Percentiles rank a stretch among this genome's conserved stretches.
Conservation (phyloP, 2,113 vertebrate genomes). For the Furnarius figulus region DNA sequence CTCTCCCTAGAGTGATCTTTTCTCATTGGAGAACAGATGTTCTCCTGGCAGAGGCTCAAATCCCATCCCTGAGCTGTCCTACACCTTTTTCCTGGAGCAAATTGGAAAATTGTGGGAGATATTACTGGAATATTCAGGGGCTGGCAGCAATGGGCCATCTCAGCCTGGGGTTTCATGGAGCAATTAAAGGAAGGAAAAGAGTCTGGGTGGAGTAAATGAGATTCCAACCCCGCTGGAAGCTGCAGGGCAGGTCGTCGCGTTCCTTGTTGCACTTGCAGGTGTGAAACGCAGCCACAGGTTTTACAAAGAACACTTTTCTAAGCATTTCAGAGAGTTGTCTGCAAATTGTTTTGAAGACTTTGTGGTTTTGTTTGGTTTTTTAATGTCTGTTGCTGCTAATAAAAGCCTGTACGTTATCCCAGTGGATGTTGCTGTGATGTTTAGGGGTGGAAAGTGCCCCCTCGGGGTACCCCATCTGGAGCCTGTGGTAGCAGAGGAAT, state of each 20-base stretch:
- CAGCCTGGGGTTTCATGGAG: fast-evolving
- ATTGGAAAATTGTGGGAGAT: neutral
- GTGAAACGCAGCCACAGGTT: fast-evolving
- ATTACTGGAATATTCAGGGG: neutral
- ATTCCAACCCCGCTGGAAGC: neutral
- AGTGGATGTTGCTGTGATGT: fast-evolving
- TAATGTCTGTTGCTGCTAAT: neutral
- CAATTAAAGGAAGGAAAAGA: neutral
- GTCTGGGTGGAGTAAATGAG: neutral
- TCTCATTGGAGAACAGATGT: neutral
- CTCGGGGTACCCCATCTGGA: fast-evolving
- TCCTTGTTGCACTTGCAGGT: neutral
- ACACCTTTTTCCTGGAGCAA: neutral
- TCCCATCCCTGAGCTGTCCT: neutral
- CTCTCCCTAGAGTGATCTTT: neutral
- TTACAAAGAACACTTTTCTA: neutral
- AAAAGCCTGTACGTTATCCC: neutral
- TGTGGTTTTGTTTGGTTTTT: too few species aligned
- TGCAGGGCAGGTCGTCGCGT: neutral
- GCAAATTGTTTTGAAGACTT: neutral
- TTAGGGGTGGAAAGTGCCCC: neutral
- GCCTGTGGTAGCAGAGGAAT: neutral
- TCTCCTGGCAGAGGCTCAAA: neutral
- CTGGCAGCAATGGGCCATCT: neutral
- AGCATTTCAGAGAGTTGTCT: neutral